Evolutionary conservation across 2,888 invertebrate genomes (phyloP), one percentile per base, ranked within the genome.

Genomic region (Tubulanus polymorphus): DNA sequence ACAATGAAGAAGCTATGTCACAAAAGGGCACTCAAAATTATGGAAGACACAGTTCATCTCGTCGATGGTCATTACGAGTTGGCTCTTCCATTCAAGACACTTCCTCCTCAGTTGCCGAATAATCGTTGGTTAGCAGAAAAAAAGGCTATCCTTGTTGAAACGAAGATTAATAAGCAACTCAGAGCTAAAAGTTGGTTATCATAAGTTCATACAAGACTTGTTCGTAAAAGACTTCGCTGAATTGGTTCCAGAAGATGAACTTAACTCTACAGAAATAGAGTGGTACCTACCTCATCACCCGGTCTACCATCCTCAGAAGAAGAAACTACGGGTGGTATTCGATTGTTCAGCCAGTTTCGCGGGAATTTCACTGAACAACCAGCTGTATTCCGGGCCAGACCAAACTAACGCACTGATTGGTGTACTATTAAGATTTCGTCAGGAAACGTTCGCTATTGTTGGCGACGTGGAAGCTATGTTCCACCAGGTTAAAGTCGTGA

Each of bases 231-330:
- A 23, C 18, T 41, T 41, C 41, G 41, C 41, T 41, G 41, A 41
- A 15, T 23, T 3, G 3, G 41, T 41, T 23, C 15, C 41, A 3
- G 6, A 18, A 20, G 41, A 41, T 41, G 20, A 41, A 23, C 18
- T 41, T 18, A 20, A 18, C 18, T 23, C 18, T 41, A 18, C 41
- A 25, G 48, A 20, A 5, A 12, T 3, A 12, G 28, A 23, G n/a
- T 50, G 50, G 50, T 50, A 50, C 50, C 26, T 50, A 3, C 50
- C 50, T 5, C 50, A 50, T 29, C 29, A 28, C 20, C n/a, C 20
- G 5, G 32, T 27, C 41, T 18, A 20, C 5, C 5, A 41, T 15
- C 41, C 41, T 6, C 5, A 41, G 5, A 41, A 41, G 15, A 18
- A 30, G 8, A 50, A 50, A 50, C 20, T 50, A n/a, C 32, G 50